These are phyloP conservation scores for Lasioglossum zephyrum DNA, from an alignment of 2,888 invertebrate species.

Conservation along the genomic window DNA sequence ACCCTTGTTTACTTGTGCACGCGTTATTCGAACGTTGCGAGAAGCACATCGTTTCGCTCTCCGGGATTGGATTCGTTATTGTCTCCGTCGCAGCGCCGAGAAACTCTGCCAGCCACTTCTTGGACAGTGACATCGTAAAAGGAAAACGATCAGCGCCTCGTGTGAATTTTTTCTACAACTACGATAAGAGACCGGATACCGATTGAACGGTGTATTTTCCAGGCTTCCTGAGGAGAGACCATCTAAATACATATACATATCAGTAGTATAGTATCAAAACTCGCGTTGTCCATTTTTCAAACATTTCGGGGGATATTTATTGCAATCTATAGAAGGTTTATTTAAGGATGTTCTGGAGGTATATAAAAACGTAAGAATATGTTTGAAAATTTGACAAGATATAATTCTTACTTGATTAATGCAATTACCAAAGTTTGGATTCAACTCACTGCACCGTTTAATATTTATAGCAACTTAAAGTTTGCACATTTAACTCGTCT, in stretches of 20 bases:
- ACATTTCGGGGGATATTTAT: neutral
- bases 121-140: neutral
- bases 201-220: neutral
- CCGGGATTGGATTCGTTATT: neutral
- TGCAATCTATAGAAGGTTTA: too few species aligned
- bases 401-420: too few species aligned
- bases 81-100: neutral
- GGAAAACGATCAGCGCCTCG: neutral
- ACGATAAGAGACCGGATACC: neutral
- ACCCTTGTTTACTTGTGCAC: conserved; percentile 51
- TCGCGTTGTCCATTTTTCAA: neutral
- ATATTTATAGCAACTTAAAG: too few species aligned
- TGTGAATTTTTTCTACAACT: neutral
- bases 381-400: too few species aligned
- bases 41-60: conserved; percentile 21
- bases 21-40: conserved; percentile 21
- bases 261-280: too few species aligned
- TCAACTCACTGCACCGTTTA: too few species aligned
- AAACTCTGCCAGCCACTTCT: neutral
- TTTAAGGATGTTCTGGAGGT: too few species aligned
- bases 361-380: too few species aligned
- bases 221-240: neutral
- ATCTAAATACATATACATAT: neutral
- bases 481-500: too few species aligned
- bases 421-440: too few species aligned